phyloP scores from a whole-genome alignment of 2,888 invertebrate species.

The Eupithecia insigniata region DNA sequence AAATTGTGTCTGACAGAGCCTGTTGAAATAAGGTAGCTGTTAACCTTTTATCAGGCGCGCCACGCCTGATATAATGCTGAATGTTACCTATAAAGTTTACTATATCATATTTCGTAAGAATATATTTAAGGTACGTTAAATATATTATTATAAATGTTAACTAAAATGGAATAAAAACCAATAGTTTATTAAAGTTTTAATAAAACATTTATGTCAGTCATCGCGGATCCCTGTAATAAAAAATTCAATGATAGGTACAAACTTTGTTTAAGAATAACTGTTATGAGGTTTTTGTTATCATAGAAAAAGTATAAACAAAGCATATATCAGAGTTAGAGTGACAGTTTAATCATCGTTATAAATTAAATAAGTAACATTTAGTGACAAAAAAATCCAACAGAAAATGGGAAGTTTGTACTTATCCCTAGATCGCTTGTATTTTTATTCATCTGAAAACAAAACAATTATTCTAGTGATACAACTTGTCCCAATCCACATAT shows the following conservation, averaged over 20 bases:
- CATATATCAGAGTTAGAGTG: background rate
- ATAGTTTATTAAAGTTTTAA: background rate
- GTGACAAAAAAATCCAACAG: background rate
- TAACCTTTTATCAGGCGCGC: background rate
- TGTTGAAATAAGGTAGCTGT: background rate
- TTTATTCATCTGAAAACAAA: background rate
- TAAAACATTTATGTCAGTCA: background rate
- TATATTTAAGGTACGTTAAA: background rate
- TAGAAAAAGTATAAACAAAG: slow-evolving; percentile 1
- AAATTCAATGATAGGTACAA: background rate
- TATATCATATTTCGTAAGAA: background rate
- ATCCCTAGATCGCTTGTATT: background rate
- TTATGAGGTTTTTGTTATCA: background rate
- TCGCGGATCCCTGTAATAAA: background rate
- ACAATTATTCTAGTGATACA: background rate
- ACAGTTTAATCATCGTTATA: background rate
- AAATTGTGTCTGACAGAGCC: background rate
- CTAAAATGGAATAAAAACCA: too few species aligned
- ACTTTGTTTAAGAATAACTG: background rate
- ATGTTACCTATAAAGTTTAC: background rate
- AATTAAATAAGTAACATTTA: background rate
- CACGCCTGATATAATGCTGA: background rate
- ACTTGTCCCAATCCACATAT: background rate
- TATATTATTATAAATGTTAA: too few species aligned
- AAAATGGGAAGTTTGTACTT: background rate